These are phyloP conservation scores for Cryptophagus acutangulus DNA, from an alignment of 2,888 invertebrate genomes.

Conservation along the genomic window DNA sequence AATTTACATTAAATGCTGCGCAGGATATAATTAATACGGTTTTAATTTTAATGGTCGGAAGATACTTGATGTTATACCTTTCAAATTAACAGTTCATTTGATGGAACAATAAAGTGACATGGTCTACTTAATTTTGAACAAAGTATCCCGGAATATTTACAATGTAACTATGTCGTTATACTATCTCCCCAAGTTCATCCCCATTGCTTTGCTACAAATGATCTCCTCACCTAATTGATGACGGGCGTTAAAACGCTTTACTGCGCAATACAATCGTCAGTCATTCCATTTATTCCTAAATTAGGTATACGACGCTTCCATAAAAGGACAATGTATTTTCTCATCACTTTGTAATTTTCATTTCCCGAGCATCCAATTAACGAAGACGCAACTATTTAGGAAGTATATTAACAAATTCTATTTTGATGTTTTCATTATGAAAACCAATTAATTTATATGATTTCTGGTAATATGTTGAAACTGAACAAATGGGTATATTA, in stretches of 20 bases:
- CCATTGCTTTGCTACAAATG: constrained; percentile 20
- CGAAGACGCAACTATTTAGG: too few species aligned
- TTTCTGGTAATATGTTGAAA: too few species aligned
- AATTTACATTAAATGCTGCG: too few species aligned
- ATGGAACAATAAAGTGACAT: constrained; percentile 19
- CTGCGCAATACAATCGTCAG: constrained; percentile 17
- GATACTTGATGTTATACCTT: background rate
- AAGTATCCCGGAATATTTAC: constrained; percentile 20
- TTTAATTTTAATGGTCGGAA: too few species aligned
- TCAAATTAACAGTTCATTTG: constrained; percentile 19
- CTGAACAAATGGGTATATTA: too few species aligned
- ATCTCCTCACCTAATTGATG: constrained; percentile 23
- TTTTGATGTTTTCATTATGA: too few species aligned
- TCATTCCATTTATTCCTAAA: constrained; percentile 18
- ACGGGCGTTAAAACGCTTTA: constrained; percentile 22
- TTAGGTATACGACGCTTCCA: constrained; percentile 17
- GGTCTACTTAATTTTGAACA: constrained; percentile 20
- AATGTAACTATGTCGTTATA: constrained; percentile 18
- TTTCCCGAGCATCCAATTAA: too few species aligned
- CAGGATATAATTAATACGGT: too few species aligned
- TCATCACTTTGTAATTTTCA: too few species aligned
- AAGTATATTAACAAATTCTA: too few species aligned
- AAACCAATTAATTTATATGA: too few species aligned
- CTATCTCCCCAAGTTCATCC: constrained; percentile 20
- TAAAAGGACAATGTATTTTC: constrained; percentile 6